Evolutionary conservation across 2,888 invertebrate genomes (phyloP).

Genomic region (Stenodera caucasica): DNA sequence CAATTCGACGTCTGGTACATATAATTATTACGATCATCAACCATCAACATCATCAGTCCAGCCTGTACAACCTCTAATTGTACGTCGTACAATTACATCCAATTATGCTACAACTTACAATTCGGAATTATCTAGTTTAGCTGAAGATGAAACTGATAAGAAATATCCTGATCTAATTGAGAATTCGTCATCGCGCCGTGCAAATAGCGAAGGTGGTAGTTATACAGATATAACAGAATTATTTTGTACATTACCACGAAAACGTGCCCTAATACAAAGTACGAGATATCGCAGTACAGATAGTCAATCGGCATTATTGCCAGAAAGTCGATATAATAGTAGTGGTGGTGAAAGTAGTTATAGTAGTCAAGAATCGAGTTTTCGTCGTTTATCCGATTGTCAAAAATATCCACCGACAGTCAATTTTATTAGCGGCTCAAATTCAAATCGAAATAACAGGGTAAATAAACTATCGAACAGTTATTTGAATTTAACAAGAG

Average conservation of each 20-base stretch:
- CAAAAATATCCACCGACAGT: constrained; percentile 40
- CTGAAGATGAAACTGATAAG: constrained; percentile 42
- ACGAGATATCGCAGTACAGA: constrained; percentile 59
- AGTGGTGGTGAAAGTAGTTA: constrained; percentile 69
- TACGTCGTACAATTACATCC: constrained; percentile 23
- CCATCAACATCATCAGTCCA: constrained; percentile 33
- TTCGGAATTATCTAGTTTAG: constrained; percentile 43
- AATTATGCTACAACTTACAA: constrained; percentile 39
- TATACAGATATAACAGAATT: constrained; percentile 52
- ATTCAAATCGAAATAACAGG: constrained; percentile 45
- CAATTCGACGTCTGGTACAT: constrained; percentile 56
- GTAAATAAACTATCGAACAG: constrained; percentile 66
- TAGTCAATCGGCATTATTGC: constrained; percentile 73
- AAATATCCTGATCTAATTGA: constrained; percentile 53
- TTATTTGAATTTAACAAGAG: constrained; percentile 68
- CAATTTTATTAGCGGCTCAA: background rate
- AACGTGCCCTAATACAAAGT: constrained; percentile 43
- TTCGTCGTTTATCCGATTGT: constrained; percentile 59
- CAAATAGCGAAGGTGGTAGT: constrained; percentile 53
- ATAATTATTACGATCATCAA: constrained; percentile 41
- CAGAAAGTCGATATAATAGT: constrained; percentile 71
- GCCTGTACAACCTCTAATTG: constrained; percentile 43
- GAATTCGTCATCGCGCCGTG: constrained; percentile 43
- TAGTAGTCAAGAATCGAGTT: constrained; percentile 54
- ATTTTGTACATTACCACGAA: constrained; percentile 69